phyloP scores from a whole-genome alignment of 2,888 invertebrate species.

The Pimpla rufipes region DNA sequence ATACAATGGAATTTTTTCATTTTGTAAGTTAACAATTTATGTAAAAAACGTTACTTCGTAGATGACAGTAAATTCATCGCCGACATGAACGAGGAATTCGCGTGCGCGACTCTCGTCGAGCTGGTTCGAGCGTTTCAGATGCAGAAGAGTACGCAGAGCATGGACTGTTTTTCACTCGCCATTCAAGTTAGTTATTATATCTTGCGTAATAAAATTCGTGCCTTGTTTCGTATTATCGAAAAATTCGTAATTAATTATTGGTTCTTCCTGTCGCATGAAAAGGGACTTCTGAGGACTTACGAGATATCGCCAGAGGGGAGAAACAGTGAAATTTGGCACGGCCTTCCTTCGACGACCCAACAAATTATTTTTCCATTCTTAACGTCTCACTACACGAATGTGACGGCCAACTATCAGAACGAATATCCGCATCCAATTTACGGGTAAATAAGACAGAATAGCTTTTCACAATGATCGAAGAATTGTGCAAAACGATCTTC shows the following conservation, averaged over 20 bases:
- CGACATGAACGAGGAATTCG: slow-evolving; percentile 90
- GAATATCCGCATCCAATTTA: slow-evolving; percentile 84
- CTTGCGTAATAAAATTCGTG: neutral
- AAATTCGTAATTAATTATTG: neutral
- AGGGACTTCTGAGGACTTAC: slow-evolving; percentile 91
- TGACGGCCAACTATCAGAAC: slow-evolving; percentile 73
- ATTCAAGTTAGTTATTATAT: slow-evolving; percentile 86
- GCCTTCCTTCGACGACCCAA: slow-evolving; percentile 90
- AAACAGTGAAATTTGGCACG: slow-evolving; percentile 90
- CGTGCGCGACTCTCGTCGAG: slow-evolving; percentile 90
- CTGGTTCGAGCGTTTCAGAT: slow-evolving; percentile 91
- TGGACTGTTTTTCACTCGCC: slow-evolving; percentile 92
- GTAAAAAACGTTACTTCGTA: too few species aligned
- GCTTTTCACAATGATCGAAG: neutral
- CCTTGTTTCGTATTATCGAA: neutral
- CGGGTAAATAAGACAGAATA: slow-evolving; percentile 76
- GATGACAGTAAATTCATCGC: slow-evolving; percentile 88
- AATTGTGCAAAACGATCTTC: neutral
- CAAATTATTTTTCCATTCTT: slow-evolving; percentile 92
- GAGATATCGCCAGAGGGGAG: slow-evolving; percentile 89
- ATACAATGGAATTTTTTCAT: slow-evolving; percentile 31
- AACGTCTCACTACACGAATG: slow-evolving; percentile 87
- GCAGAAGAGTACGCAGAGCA: slow-evolving; percentile 91
- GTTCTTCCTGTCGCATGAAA: slow-evolving; percentile 75
- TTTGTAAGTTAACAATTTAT: slow-evolving; percentile 44